Conservation (phyloP, 2,888 invertebrate genomes). For the Athrips mouffetella region DNA sequence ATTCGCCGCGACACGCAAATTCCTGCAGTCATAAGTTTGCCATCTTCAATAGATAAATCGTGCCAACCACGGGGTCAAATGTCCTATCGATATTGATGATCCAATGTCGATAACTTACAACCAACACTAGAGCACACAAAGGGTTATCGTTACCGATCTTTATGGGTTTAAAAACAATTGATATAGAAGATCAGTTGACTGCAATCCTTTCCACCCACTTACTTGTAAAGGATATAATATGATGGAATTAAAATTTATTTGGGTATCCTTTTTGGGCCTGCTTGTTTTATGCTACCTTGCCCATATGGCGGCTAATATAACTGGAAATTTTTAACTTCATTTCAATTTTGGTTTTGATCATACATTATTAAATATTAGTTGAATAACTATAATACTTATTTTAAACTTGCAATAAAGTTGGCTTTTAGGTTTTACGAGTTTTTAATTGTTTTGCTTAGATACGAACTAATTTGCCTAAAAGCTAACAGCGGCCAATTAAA, state of each 20-base stretch:
- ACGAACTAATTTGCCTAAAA: background rate
- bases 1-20: slow-evolving; percentile 43
- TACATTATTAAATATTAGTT: too few species aligned
- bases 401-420: too few species aligned
- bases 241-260: slow-evolving; percentile 58
- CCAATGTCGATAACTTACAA: slow-evolving; percentile 44
- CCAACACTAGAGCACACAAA: slow-evolving; percentile 51
- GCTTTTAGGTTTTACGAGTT: background rate
- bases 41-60: slow-evolving; percentile 62
- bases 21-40: slow-evolving; percentile 51
- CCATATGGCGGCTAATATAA: too few species aligned
- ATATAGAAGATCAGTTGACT: slow-evolving; percentile 40
- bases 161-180: slow-evolving; percentile 58
- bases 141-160: slow-evolving; percentile 68
- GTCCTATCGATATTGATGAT: slow-evolving; percentile 59
- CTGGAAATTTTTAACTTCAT: too few species aligned
- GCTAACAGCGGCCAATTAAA: too few species aligned
- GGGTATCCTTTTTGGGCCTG: slow-evolving; percentile 10
- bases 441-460: background rate
- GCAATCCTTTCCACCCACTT: slow-evolving; percentile 42
- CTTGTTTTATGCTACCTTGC: too few species aligned
- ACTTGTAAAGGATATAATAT: slow-evolving; percentile 55
- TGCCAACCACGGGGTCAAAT: slow-evolving; percentile 61
- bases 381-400: too few species aligned
- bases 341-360: too few species aligned